A percentile compares a stretch with the other conserved stretches of the same genome.
These are phyloP conservation scores for Hydrotaea cyrtoneurina DNA, from an alignment of 2,888 invertebrate genomes.

Conservation along the genomic window DNA sequence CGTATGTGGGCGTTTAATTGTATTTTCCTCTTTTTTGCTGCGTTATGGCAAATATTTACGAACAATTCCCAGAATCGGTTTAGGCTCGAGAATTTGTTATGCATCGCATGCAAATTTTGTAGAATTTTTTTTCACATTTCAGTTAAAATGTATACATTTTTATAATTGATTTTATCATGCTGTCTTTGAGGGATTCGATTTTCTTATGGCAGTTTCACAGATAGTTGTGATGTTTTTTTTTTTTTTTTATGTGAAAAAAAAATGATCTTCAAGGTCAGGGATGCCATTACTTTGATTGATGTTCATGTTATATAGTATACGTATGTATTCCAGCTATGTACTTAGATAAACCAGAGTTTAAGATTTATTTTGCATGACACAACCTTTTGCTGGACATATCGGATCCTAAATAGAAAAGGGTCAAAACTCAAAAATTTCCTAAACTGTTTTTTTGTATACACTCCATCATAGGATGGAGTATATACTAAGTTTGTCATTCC, in stretches of 20 bases:
- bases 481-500: too few species aligned
- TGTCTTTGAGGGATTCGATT: background rate
- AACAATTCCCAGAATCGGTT: conserved; percentile 37
- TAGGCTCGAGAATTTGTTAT: conserved; percentile 51
- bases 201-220: conserved; percentile 29
- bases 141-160: background rate
- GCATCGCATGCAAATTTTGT: conserved; percentile 64
- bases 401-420: too few species aligned
- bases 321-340: too few species aligned
- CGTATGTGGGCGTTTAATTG: conserved; percentile 65
- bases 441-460: too few species aligned
- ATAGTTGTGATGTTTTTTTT: background rate
- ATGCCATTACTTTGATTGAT: too few species aligned
- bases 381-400: too few species aligned
- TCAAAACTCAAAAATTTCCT: too few species aligned
- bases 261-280: conserved; percentile 27
- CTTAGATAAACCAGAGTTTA: too few species aligned
- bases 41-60: conserved; percentile 41
- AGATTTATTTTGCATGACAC: too few species aligned
- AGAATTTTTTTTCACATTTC: background rate
- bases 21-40: conserved; percentile 45
- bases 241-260: background rate
- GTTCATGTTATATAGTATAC: too few species aligned
- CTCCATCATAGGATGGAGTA: too few species aligned
- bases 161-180: background rate